Conservation (phyloP, 2,113 vertebrate genomes). For the Psilopsiagon aurifrons region DNA sequence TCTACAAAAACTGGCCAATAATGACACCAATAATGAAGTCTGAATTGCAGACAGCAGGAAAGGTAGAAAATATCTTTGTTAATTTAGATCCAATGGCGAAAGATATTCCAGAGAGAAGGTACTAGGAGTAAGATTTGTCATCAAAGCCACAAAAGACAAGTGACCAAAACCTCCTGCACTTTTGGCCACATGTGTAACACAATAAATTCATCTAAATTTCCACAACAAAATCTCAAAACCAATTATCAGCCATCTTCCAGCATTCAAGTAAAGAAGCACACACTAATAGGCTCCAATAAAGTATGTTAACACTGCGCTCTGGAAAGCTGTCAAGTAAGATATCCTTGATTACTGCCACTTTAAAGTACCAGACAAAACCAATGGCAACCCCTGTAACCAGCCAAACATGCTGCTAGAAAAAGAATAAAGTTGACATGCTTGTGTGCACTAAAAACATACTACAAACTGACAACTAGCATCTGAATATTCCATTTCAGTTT, state of each 20-base stretch:
- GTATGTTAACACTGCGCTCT: rapidly evolving
- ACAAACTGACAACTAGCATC: background rate
- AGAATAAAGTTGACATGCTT: background rate
- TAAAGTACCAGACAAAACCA: background rate
- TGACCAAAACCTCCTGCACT: background rate
- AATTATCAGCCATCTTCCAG: background rate
- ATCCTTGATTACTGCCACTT: background rate
- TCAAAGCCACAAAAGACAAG: background rate
- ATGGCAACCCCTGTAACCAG: background rate
- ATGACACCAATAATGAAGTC: background rate
- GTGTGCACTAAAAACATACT: background rate
- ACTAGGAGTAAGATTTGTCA: background rate
- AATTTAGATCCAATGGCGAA: background rate
- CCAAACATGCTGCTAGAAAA: background rate
- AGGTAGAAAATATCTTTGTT: background rate
- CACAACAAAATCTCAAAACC: background rate
- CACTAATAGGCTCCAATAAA: background rate
- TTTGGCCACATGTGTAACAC: background rate
- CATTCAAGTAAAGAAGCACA: background rate
- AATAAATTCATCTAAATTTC: background rate
- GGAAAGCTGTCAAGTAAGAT: background rate
- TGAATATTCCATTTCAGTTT: background rate
- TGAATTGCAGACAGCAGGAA: background rate
- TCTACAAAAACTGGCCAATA: background rate
- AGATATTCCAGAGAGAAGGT: background rate